Evolutionary conservation across 2,888 invertebrate species (phyloP).

Genomic region (Drosophila conformis): DNA sequence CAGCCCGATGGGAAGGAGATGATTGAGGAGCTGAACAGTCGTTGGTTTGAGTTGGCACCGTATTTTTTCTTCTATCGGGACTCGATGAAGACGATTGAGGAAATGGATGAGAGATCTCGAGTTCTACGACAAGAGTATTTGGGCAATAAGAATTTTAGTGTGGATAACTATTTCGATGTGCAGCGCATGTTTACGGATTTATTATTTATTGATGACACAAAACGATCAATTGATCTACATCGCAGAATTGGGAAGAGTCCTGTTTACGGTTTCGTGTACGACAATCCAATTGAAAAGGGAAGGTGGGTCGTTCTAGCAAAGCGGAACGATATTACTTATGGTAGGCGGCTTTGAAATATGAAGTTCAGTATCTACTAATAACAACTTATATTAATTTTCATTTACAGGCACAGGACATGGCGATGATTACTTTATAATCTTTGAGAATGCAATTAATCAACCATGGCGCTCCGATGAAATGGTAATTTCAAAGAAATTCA

Average conservation of each 20-base stretch:
- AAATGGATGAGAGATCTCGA: constrained; percentile 34
- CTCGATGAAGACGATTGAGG: background rate
- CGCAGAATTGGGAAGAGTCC: constrained; percentile 25
- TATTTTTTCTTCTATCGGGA: constrained; percentile 38
- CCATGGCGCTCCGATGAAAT: constrained; percentile 46
- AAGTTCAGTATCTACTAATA: background rate
- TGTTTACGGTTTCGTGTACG: constrained; percentile 86
- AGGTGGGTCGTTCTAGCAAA: constrained; percentile 62
- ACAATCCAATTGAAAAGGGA: constrained; percentile 26
- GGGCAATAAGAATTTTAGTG: constrained; percentile 77
- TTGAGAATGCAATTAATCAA: constrained; percentile 23
- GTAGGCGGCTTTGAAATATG: constrained; percentile 81
- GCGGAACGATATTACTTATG: constrained; percentile 85
- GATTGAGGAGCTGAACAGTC: constrained; percentile 35
- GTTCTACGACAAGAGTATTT: constrained; percentile 34
- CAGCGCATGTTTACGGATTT: constrained; percentile 88
- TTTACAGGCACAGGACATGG: constrained; percentile 70
- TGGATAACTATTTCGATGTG: constrained; percentile 84
- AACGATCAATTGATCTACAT: constrained; percentile 86
- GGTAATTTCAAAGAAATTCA: constrained; percentile 61
- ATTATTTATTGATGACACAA: constrained; percentile 87
- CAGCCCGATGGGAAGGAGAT: constrained; percentile 34
- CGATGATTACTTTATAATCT: constrained; percentile 73
- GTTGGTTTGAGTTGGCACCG: constrained; percentile 44
- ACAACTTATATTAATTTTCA: too few species aligned